A percentile compares a stretch with the other conserved stretches of the same genome.
These are phyloP conservation scores for Drosophila kuntzei DNA, from an alignment of 2,888 invertebrate species.

Conservation along the genomic window DNA sequence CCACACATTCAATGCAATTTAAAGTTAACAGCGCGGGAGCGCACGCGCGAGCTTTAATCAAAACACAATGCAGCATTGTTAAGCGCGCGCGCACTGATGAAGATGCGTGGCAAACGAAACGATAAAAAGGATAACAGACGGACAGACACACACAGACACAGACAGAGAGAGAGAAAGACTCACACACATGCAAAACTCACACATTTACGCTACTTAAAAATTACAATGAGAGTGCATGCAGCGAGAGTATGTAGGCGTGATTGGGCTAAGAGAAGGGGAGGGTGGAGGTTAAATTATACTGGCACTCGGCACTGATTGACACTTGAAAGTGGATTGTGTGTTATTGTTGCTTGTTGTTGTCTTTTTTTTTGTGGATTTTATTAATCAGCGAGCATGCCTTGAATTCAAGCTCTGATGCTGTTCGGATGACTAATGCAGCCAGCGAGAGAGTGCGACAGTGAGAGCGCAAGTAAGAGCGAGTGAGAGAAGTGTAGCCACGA, in stretches of 20 bases:
- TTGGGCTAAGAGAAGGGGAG: constrained; percentile 7
- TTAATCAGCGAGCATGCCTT: constrained; percentile 49
- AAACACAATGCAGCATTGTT: constrained; percentile 56
- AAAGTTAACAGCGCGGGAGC: constrained; percentile 21
- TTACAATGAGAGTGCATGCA: constrained; percentile 46
- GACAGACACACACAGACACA: background rate
- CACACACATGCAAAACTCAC: background rate
- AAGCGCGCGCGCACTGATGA: constrained; percentile 36
- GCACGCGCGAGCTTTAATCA: constrained; percentile 59
- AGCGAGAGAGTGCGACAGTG: background rate
- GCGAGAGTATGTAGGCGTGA: constrained; percentile 38
- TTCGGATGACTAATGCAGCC: constrained; percentile 60
- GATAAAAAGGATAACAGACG: constrained; percentile 57
- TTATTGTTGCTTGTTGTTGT: constrained; percentile 34
- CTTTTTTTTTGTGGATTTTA: constrained; percentile 43
- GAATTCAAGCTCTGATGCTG: constrained; percentile 27
- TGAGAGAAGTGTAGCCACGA: background rate
- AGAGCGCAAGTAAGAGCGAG: background rate
- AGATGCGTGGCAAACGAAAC: constrained; percentile 61
- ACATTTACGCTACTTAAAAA: constrained; percentile 8
- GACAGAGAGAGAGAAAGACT: background rate
- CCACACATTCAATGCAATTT: constrained; percentile 48
- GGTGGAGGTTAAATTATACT: constrained; percentile 33
- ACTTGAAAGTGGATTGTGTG: constrained; percentile 56
- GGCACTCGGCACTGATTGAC: constrained; percentile 61